These are phyloP conservation scores for Boulengeromyrus knoepffleri DNA, from an alignment of 2,113 vertebrate species.

Conservation along the genomic window DNA sequence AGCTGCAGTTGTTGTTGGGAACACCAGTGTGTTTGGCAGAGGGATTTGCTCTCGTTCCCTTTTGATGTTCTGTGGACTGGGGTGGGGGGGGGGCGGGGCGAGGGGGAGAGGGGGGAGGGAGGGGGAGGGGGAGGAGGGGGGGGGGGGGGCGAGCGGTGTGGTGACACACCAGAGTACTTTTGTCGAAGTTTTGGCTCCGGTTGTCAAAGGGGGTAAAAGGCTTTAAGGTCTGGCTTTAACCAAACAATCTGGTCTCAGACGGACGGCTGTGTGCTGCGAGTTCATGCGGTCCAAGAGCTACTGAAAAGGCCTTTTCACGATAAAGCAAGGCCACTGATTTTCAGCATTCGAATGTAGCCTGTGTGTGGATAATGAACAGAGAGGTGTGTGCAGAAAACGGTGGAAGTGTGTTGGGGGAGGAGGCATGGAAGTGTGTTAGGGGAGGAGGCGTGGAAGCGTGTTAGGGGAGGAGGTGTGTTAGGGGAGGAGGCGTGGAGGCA, in stretches of 20 bases:
- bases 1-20: slow-evolving; percentile 2
- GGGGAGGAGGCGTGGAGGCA: not conserved
- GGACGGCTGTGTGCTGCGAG: not conserved
- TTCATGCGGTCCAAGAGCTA: not conserved
- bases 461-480: not conserved
- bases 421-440: not conserved
- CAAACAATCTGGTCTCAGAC: not conserved
- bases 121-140: not conserved
- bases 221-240: slow-evolving; percentile 2
- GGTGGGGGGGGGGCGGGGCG: not conserved
- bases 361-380: not conserved
- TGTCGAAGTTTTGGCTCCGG: not conserved
- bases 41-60: not conserved
- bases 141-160: not conserved
- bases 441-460: too few species aligned
- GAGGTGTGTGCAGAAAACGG: not conserved
- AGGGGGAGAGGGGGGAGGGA: not conserved
- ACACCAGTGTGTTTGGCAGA: not conserved
- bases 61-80: not conserved
- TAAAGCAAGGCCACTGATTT: not conserved
- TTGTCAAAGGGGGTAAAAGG: not conserved
- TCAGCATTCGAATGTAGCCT: not conserved
- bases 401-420: too few species aligned
- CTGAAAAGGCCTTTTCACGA: not conserved
- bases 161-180: not conserved